These are phyloP conservation scores for Tenebrio molitor DNA, from an alignment of 1,140 invertebrate genomes.

Conservation along the genomic window DNA sequence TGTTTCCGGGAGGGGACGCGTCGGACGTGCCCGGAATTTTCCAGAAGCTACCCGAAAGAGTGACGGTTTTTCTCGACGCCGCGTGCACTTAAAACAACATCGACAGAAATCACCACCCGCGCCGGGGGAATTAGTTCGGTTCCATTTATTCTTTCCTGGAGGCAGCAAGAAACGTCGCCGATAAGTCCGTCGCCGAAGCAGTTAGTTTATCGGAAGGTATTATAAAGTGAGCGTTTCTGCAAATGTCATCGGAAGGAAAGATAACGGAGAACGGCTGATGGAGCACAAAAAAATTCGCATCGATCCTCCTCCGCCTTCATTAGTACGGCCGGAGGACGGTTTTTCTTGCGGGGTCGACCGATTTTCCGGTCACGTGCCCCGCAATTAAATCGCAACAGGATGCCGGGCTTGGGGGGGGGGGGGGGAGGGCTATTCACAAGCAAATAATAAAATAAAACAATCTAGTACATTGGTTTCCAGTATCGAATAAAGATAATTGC, in stretches of 20 bases:
- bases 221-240: conserved; percentile 1
- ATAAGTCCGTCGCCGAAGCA: conserved; percentile 5
- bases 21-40: not conserved
- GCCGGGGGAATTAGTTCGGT: not conserved
- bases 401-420: not conserved
- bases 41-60: not conserved
- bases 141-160: too few species aligned
- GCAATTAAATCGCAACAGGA: conserved; percentile 11
- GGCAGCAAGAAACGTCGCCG: not conserved
- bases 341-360: too few species aligned
- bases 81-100: conserved; percentile 23
- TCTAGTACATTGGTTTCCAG: too few species aligned
- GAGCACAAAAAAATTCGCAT: not conserved
- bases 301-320: not conserved
- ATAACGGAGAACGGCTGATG: conserved; percentile 3
- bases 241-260: conserved; percentile 3
- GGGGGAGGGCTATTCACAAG: too few species aligned
- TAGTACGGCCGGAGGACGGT: not conserved
- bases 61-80: not conserved
- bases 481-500: too few species aligned
- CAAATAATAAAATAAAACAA: too few species aligned
- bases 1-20: not conserved
- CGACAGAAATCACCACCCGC: conserved; percentile 19
- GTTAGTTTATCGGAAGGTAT: conserved; percentile 29
- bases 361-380: conserved; percentile 9